A percentile compares a stretch with the other conserved stretches of the same genome.
Conservation (phyloP, 1,140 invertebrate genomes). For the Aphis craccivora region DNA sequence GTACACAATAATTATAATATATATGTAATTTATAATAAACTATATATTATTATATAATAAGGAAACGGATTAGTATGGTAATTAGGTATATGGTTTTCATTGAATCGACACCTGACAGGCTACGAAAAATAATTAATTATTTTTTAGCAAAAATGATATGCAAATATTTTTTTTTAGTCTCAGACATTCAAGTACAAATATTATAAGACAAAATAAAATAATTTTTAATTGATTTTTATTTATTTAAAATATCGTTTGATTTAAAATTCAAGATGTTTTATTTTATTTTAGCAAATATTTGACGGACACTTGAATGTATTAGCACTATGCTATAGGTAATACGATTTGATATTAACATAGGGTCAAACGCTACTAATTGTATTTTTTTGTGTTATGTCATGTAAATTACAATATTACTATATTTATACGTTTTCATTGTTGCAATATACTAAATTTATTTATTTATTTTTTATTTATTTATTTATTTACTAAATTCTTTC, state of each 20-base stretch:
- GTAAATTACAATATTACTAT: not conserved
- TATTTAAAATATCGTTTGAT: not conserved
- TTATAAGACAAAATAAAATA: not conserved
- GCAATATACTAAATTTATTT: too few species aligned
- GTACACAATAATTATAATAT: not conserved
- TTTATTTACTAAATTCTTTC: too few species aligned
- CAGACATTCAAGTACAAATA: not conserved
- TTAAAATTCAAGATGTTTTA: not conserved
- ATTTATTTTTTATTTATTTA: too few species aligned
- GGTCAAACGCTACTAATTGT: not conserved
- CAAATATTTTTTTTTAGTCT: not conserved
- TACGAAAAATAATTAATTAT: not conserved
- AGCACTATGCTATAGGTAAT: not conserved
- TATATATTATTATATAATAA: not conserved
- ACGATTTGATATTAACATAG: not conserved
- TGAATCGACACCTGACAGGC: not conserved
- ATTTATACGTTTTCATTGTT: not conserved
- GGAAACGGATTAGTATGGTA: not conserved
- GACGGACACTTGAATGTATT: not conserved
- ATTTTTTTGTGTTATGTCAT: not conserved
- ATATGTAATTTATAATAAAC: not conserved
- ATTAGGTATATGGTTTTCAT: not conserved
- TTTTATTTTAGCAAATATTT: not conserved
- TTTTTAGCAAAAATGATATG: not conserved
- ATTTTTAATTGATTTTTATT: not conserved